Evolutionary conservation across 2,113 vertebrate genomes (phyloP).

Genomic region (Aphelocoma coerulescens): DNA sequence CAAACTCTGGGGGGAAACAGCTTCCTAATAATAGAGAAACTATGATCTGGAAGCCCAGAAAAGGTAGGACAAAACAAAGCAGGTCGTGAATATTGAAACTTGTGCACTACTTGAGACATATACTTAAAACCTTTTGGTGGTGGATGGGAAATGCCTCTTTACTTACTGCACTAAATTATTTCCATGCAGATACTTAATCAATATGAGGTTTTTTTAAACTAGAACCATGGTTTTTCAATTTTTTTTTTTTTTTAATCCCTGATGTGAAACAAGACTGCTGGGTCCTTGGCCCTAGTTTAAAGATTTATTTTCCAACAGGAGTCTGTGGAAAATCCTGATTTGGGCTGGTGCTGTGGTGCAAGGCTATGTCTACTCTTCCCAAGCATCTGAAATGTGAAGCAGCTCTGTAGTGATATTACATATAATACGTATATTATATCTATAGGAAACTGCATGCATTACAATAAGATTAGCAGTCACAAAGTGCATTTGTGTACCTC

Average conservation of each 20-base stretch:
- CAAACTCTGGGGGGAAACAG: neutral
- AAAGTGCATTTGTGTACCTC: neutral
- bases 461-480: neutral
- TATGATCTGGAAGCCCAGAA: neutral
- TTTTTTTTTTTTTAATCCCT: neutral
- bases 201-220: neutral
- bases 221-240: neutral
- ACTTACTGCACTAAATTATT: neutral
- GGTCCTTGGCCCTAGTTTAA: neutral
- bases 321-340: neutral
- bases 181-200: neutral
- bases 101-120: neutral
- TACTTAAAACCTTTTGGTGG: neutral
- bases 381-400: neutral
- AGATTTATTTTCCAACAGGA: neutral
- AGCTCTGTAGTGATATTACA: neutral
- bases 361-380: neutral
- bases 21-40: neutral
- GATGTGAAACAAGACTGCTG: neutral
- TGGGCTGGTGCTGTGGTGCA: neutral
- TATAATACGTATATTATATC: too few species aligned
- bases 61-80: constrained; percentile 1
- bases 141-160: neutral
- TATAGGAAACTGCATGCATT: neutral
- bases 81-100: neutral